A percentile compares a stretch with the other conserved stretches of the same genome.
These are phyloP conservation scores for Dicyrtomina minuta DNA, from an alignment of 2,888 invertebrate genomes.

Conservation along the genomic window DNA sequence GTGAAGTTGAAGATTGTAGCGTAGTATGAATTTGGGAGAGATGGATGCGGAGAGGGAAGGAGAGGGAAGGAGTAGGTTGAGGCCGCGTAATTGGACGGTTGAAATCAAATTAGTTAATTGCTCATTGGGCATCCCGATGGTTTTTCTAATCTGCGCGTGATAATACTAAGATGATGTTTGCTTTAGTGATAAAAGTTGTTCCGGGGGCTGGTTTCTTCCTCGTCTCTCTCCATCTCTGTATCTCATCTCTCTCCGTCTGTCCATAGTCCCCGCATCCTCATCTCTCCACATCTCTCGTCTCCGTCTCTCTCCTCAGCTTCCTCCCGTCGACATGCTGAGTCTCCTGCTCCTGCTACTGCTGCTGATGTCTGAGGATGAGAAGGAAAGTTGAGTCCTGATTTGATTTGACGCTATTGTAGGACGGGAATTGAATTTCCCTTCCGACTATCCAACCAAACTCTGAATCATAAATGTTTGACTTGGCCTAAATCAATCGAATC, in stretches of 20 bases:
- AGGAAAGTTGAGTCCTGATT: constrained; percentile 38
- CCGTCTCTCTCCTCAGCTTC: not conserved
- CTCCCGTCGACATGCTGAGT: not conserved
- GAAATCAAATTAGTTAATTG: constrained; percentile 55
- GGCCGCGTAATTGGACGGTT: constrained; percentile 53
- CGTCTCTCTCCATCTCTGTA: not conserved
- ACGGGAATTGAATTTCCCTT: constrained; percentile 40
- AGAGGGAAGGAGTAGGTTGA: constrained; percentile 13
- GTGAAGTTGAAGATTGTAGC: no score
- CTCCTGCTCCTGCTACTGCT: not conserved
- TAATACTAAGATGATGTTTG: constrained; percentile 54
- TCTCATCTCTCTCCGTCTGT: not conserved
- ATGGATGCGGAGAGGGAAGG: constrained; percentile 1
- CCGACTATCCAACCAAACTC: constrained; percentile 37
- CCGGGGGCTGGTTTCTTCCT: constrained; percentile 16
- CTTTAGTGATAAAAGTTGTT: constrained; percentile 50
- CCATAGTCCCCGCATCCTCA: not conserved
- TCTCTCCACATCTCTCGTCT: constrained; percentile 9
- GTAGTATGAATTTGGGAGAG: no score
- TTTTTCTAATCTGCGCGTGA: constrained; percentile 54
- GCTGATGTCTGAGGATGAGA: not conserved
- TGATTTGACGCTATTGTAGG: constrained; percentile 43
- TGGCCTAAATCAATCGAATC: constrained; percentile 41
- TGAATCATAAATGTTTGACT: constrained; percentile 42
- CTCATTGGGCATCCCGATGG: constrained; percentile 54